A percentile compares a stretch with the other conserved stretches of the same genome.
These are phyloP conservation scores for Haliclona indistincta DNA, from an alignment of 37 sponge, comb jelly and placozoan species.

Conservation along the genomic window DNA sequence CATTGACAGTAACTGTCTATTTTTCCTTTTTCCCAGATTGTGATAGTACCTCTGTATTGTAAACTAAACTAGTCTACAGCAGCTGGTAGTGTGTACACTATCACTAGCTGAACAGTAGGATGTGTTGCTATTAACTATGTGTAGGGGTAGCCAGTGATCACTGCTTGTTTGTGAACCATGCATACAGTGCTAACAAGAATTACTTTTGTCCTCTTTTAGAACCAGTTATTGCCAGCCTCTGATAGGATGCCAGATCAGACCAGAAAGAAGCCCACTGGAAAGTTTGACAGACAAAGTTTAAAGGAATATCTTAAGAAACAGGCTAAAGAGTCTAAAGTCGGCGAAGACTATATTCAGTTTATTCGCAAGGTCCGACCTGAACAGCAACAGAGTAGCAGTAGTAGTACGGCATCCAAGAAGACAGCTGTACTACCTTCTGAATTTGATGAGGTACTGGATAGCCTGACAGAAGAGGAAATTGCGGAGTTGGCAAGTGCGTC, in stretches of 20 bases:
- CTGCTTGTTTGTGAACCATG: no score
- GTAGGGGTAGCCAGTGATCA: no score
- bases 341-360: slow-evolving; percentile 61
- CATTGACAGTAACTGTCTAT: background rate
- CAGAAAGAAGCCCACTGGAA: slow-evolving; percentile 72
- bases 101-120: no score
- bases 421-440: slow-evolving; percentile 18
- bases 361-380: slow-evolving; percentile 17
- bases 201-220: slow-evolving; percentile 30
- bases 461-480: slow-evolving; percentile 42
- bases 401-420: background rate
- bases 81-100: no score
- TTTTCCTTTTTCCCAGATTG: background rate
- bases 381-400: background rate
- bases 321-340: slow-evolving; percentile 57
- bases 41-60: no score
- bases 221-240: slow-evolving; percentile 66
- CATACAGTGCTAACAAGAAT: background rate
- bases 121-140: no score
- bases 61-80: no score
- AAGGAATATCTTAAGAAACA: slow-evolving; percentile 52
- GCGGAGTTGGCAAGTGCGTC: slow-evolving; percentile 50
- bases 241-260: slow-evolving; percentile 75
- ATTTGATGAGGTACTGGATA: slow-evolving; percentile 62
- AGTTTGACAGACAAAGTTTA: slow-evolving; percentile 50